phyloP scores from a whole-genome alignment of 2,113 vertebrate genomes.

The Stegostoma tigrinum region DNA sequence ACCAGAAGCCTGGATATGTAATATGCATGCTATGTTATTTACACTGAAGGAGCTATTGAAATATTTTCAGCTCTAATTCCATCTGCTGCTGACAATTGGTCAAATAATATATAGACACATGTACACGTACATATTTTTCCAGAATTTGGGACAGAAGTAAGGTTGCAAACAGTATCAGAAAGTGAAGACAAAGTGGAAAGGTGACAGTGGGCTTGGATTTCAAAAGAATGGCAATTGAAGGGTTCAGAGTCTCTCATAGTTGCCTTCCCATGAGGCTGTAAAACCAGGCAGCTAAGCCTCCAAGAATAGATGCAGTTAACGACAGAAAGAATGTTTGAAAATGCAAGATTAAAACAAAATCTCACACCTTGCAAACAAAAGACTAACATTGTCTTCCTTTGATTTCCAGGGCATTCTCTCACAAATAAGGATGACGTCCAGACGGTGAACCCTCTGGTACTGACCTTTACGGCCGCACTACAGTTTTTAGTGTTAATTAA shows the following conservation, averaged over 20 bases:
- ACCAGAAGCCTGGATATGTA: no score
- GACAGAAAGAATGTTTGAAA: not conserved
- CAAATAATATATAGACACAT: no score
- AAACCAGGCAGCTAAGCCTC: not conserved
- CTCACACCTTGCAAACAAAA: not conserved
- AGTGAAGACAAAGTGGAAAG: not conserved
- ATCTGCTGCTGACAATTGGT: no score
- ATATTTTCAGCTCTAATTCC: no score
- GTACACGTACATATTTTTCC: not conserved
- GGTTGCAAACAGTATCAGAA: not conserved
- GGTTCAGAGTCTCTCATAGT: not conserved
- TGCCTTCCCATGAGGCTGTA: not conserved
- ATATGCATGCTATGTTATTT: no score
- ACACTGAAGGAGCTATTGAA: no score
- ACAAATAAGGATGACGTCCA: conserved; percentile 28
- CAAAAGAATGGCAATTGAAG: not conserved
- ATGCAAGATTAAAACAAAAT: not conserved
- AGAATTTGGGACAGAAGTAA: not conserved
- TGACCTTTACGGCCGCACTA: not conserved
- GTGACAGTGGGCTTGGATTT: not conserved
- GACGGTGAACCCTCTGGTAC: not conserved
- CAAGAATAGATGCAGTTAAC: not conserved
- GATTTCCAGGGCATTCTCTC: conserved; percentile 22
- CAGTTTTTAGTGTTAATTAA: not conserved
- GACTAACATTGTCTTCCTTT: not conserved